phyloP scores from a whole-genome alignment of 2,797 vertebrate genomes.

The Perdix hodgsoniae region DNA sequence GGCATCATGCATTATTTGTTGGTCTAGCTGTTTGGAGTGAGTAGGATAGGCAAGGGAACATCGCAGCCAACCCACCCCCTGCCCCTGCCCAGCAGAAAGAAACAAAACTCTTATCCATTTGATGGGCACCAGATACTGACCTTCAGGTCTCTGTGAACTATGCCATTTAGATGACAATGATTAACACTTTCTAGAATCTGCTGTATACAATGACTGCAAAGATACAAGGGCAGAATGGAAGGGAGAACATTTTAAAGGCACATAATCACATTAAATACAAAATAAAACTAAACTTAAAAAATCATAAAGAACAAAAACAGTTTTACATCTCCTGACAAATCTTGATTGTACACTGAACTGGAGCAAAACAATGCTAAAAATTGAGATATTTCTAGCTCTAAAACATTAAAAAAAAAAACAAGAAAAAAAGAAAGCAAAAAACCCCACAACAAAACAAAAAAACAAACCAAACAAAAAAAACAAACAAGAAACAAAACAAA shows the following conservation, averaged over 20 bases:
- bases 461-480: background rate
- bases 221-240: conserved; percentile 87
- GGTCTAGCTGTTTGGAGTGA: conserved; percentile 54
- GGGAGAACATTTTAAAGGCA: conserved; percentile 88
- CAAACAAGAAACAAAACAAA: too few species aligned
- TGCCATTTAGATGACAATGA: conserved; percentile 97
- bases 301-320: conserved; percentile 63
- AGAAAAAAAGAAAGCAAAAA: background rate
- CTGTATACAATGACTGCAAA: conserved; percentile 98
- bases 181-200: conserved; percentile 99
- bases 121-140: conserved; percentile 89
- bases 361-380: conserved; percentile 49
- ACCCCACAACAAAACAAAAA: background rate
- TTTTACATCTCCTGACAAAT: conserved; percentile 60
- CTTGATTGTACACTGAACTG: conserved; percentile 58
- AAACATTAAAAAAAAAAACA: background rate
- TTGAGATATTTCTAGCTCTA: conserved; percentile 65
- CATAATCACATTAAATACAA: conserved; percentile 81
- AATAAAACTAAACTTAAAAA: conserved; percentile 73
- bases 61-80: conserved; percentile 68
- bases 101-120: conserved; percentile 63
- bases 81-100: conserved; percentile 65
- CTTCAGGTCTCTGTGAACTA: conserved; percentile 99
- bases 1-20: conserved; percentile 85
- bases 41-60: conserved; percentile 65